A percentile compares a stretch with the other conserved stretches of the same genome.
These are phyloP conservation scores for Serripes groenlandicus DNA, from an alignment of 2,888 invertebrate species.

Conservation along the genomic window DNA sequence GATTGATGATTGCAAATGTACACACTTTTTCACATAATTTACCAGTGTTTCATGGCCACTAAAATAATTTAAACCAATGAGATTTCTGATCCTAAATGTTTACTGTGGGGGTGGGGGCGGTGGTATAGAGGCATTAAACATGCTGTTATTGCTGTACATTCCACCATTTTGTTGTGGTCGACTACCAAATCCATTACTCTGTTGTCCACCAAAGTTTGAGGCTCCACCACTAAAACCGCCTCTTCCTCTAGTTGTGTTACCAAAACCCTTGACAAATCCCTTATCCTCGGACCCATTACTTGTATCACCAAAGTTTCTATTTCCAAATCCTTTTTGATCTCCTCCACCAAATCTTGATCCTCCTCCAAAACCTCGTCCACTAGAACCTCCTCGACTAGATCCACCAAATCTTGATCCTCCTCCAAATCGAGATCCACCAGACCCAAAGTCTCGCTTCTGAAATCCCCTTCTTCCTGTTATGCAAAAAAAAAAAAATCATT, in stretches of 20 bases:
- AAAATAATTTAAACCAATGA: neutral
- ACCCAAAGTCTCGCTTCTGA: conserved; percentile 30
- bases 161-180: conserved; percentile 33
- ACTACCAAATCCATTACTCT: conserved; percentile 16
- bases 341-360: conserved; percentile 38
- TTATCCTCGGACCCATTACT: conserved; percentile 14
- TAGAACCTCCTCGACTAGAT: conserved; percentile 29
- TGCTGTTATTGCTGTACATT: conserved; percentile 22
- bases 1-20: too few species aligned
- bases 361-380: conserved; percentile 43
- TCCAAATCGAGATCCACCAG: conserved; percentile 58
- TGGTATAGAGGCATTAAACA: conserved; percentile 60
- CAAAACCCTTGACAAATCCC: conserved; percentile 46
- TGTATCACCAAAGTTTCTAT: conserved; percentile 35
- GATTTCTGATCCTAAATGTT: neutral
- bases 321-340: conserved; percentile 45
- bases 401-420: conserved; percentile 50
- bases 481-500: neutral
- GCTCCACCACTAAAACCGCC: conserved; percentile 29
- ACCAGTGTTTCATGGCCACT: too few species aligned
- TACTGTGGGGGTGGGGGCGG: conserved; percentile 42
- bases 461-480: neutral
- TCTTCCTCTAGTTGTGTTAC: conserved; percentile 52
- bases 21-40: too few species aligned
- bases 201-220: conserved; percentile 25